Percentiles rank a stretch among this genome's conserved stretches.
These are phyloP conservation scores for Molossus molossus DNA, from an alignment of 2,797 vertebrate species.

Conservation along the genomic window DNA sequence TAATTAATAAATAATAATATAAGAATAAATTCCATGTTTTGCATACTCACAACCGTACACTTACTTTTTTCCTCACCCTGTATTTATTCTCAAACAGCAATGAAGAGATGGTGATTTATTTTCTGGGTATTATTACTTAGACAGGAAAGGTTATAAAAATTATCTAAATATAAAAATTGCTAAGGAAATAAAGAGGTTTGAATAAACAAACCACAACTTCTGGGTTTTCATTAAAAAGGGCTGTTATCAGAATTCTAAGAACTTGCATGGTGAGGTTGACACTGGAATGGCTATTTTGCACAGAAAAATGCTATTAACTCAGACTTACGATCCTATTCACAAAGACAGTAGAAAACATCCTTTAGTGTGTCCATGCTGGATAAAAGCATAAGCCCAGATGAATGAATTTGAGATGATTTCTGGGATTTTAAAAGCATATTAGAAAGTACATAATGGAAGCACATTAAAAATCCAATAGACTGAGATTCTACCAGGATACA, in stretches of 20 bases:
- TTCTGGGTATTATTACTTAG: not conserved
- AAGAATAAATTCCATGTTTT: not conserved
- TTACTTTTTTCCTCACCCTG: not conserved
- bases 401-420: slow-evolving; percentile 60
- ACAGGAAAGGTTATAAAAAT: not conserved
- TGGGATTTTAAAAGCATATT: slow-evolving; percentile 52
- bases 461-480: slow-evolving; percentile 48
- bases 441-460: slow-evolving; percentile 29
- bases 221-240: not conserved
- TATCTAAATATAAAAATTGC: not conserved
- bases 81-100: not conserved
- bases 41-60: not conserved
- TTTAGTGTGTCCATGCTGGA: not conserved
- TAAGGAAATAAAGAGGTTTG: slow-evolving; percentile 12
- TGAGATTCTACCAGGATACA: not conserved
- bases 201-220: slow-evolving; percentile 5
- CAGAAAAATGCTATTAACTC: not conserved
- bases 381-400: slow-evolving; percentile 37
- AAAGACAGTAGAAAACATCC: slow-evolving; percentile 12
- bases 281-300: not conserved
- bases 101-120: not conserved
- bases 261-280: not conserved
- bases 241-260: not conserved
- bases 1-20: not conserved
- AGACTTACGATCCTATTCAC: not conserved